Base-by-base conservation (phyloP, 1,140 invertebrate genomes). In the Phocides pigmalion region DNA sequence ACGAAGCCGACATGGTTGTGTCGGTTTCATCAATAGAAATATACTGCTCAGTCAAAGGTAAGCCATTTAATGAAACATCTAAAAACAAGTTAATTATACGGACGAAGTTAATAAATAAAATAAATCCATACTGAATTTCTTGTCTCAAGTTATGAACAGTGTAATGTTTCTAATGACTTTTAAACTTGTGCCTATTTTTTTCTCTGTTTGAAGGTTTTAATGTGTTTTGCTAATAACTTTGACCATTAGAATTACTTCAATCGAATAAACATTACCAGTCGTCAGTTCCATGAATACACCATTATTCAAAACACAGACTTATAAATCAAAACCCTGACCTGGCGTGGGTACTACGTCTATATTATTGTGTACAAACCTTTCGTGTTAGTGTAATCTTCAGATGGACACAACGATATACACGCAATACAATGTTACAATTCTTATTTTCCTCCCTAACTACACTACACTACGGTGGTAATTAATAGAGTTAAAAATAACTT, bases 381-480 rank as follows among this genome's bases (percentile, higher is more conserved):
- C 53, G 53, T 58, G 53, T 58, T 58, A 58, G 53, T 58, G 20
- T 58, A 58, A 58, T 58, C 53, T 58, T 8, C 41, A n/a, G 54
- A 58, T 58, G 54, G 54, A 46, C 41, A 58, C 39, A 32, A 58
- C 22, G 54, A 58, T 58, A 58, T 58, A 39, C 54, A 58, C 54
- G 54, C 54, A 58, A 58, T 17, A 58, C 41, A 46, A 58, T 58
- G 54, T 46, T 39, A 58, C 42, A 58, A 44, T 58, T 58, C 46
- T 58, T 58, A 28, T 44, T 46, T 46, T 35, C 3, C 32, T 11
- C 22, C 41, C 41, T 32, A 19, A 3, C 15, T 42, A n/a, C n/a
- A n/a, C 14, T 20, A 4, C 22, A 17, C 25, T 46, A 35, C 42
- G 25, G 20, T 2, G 32, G 54, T 42, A 58, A 58, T 58, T 58